phyloP scores from a whole-genome alignment of 2,113 vertebrate genomes.

The Tachysurus fulvidraco region DNA sequence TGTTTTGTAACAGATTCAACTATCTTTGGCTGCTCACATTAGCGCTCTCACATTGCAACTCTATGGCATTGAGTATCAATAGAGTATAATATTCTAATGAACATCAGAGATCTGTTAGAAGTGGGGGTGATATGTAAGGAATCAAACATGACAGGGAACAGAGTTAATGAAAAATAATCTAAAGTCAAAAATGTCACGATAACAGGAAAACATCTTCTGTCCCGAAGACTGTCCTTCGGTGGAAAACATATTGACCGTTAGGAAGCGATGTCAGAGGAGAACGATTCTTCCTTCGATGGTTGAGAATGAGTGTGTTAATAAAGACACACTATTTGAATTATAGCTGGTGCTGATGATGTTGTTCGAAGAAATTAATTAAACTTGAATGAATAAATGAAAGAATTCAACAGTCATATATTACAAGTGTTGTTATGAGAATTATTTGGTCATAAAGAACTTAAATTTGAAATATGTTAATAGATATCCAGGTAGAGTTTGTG shows the following conservation, averaged over 20 bases:
- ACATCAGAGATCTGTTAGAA: not conserved
- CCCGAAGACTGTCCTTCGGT: not conserved
- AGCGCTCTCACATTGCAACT: not conserved
- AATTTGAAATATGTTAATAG: too few relatives aligned
- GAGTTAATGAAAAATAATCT: not conserved
- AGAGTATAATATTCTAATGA: not conserved
- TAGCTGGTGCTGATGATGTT: not conserved
- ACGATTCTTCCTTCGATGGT: not conserved
- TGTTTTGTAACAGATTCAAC: slow-evolving; percentile 58
- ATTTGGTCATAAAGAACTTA: too few relatives aligned
- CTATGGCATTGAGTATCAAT: too few relatives aligned
- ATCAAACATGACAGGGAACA: not conserved
- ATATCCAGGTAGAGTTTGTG: too few relatives aligned
- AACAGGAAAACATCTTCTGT: not conserved
- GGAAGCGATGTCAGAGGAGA: not conserved
- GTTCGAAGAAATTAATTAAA: not conserved
- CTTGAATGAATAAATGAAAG: not conserved
- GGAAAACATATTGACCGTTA: not conserved
- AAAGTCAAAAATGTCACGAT: not conserved
- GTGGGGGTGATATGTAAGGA: not conserved
- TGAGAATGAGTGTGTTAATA: not conserved
- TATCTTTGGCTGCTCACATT: not conserved
- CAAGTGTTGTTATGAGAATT: too few relatives aligned
- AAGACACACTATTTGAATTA: not conserved
- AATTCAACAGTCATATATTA: too few relatives aligned